Evolutionary conservation across 2,888 invertebrate genomes (phyloP), one percentile per base, ranked within the genome.

Genomic region (Pterostichus madidus): DNA sequence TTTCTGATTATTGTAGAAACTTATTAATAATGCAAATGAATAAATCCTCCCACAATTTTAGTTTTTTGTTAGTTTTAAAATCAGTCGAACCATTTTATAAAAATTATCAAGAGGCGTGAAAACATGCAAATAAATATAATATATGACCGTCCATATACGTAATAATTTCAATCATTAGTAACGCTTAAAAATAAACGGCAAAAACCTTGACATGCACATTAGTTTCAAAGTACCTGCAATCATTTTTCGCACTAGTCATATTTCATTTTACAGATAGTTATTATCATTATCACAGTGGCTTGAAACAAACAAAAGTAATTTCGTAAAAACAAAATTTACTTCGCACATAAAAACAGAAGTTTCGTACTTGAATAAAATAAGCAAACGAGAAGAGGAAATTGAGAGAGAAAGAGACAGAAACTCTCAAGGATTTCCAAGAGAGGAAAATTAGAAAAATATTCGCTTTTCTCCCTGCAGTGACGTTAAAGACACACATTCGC

Each of bases 391-490:
- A 64, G 35, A 64, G 32, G 64, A 64, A 64, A 64, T 64, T 64
- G 5, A 64, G 13, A 7, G 44, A 71, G 44, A 15, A 17, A 35
- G 68, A 5, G 7, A 7, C 3, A 39, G 39, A 39, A 71, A 71
- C 39, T 71, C 68, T 71, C 68, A 46, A 71, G 44, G 44, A 44
- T 44, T 17, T 64, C 64, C 64, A 32, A 32, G 13, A 2, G 32
- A 64, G 64, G 35, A 64, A 64, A n/a, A 64, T 64, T 64, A 64
- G 64, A 64, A 64, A 61, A 64, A 64, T 32, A 64, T 64, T 64
- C 64, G n/a, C 35, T 3, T 64, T 13, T 64, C 64, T 64, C 13
- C 64, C 35, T 11, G 0, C 13, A 35, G 35, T 32, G 35, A 35
- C 35, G 13, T 64, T 64, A 64, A 13, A 32, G 35, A 31, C 13